Conservation (phyloP, 2,797 vertebrate genomes). For the Coendou prehensilis region DNA sequence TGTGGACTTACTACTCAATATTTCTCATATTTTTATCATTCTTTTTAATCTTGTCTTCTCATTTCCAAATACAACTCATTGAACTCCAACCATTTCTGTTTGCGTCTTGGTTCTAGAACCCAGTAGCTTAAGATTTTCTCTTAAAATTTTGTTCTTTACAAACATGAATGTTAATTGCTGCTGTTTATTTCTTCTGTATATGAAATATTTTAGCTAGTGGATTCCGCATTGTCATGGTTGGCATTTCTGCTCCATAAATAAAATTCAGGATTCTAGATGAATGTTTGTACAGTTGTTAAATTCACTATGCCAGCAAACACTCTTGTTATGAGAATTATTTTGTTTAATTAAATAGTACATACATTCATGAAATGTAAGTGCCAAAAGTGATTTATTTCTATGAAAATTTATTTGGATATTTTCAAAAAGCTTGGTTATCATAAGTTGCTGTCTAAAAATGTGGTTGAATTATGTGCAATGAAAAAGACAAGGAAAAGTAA, state of each 20-base stretch:
- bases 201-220: background rate
- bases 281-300: background rate
- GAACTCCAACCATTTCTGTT: background rate
- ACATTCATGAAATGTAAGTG: background rate
- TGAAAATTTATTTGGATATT: conserved; percentile 9
- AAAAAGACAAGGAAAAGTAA: background rate
- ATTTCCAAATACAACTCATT: background rate
- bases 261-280: background rate
- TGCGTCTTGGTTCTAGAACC: background rate
- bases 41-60: background rate
- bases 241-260: background rate
- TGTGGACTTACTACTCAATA: background rate
- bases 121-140: background rate
- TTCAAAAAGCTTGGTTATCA: background rate
- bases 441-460: conserved; percentile 13
- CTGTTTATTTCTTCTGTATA: background rate
- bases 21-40: background rate
- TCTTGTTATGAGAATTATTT: background rate
- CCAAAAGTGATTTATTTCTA: background rate
- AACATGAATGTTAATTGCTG: background rate
- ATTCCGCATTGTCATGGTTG: no score
- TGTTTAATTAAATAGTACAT: background rate
- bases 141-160: background rate
- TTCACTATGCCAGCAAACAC: background rate
- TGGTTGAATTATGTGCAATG: background rate